These are phyloP conservation scores for Poeciliopsis presidionis DNA, from an alignment of 2,797 vertebrate genomes.

Conservation along the genomic window DNA sequence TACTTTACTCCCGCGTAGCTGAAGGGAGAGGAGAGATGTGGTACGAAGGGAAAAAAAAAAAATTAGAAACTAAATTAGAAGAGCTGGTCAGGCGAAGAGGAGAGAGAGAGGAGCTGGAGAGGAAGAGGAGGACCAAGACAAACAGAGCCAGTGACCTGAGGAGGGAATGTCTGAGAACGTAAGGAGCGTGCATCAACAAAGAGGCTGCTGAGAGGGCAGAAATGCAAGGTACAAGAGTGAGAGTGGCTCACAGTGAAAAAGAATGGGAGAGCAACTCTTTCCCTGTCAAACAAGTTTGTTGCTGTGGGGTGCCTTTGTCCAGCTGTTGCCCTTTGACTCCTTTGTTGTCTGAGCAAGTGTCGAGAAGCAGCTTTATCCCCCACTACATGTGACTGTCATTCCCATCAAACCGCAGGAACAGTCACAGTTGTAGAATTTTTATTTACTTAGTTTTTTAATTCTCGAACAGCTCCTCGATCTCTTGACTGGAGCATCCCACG, in stretches of 20 bases:
- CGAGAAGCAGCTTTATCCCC: constrained; percentile 1
- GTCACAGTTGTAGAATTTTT: constrained; percentile 35
- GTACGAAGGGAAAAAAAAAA: constrained; percentile 49
- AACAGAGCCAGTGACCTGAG: constrained; percentile 75
- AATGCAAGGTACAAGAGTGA: constrained; percentile 55
- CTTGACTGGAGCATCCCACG: constrained; percentile 62
- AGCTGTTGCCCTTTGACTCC: constrained; percentile 51
- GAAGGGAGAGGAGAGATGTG: constrained; percentile 63
- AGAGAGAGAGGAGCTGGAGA: constrained; percentile 59
- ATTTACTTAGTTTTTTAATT: constrained; percentile 7
- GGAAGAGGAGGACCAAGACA: constrained; percentile 60
- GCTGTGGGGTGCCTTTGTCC: constrained; percentile 46
- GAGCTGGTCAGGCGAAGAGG: constrained; percentile 75
- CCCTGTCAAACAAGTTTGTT: constrained; percentile 31
- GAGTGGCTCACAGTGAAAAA: constrained; percentile 16
- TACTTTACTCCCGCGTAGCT: constrained; percentile 63
- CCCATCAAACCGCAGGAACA: constrained; percentile 42
- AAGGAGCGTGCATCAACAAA: constrained; percentile 69
- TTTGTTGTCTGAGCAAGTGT: constrained; percentile 27
- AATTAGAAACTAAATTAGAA: constrained; percentile 81
- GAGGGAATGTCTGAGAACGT: constrained; percentile 72
- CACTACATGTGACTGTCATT: constrained; percentile 35
- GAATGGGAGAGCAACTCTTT: constrained; percentile 11
- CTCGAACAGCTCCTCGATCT: constrained; percentile 21
- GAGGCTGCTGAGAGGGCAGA: constrained; percentile 77